phyloP scores from a whole-genome alignment of 1,140 invertebrate species.

The Drosophila pseudoobscura region DNA sequence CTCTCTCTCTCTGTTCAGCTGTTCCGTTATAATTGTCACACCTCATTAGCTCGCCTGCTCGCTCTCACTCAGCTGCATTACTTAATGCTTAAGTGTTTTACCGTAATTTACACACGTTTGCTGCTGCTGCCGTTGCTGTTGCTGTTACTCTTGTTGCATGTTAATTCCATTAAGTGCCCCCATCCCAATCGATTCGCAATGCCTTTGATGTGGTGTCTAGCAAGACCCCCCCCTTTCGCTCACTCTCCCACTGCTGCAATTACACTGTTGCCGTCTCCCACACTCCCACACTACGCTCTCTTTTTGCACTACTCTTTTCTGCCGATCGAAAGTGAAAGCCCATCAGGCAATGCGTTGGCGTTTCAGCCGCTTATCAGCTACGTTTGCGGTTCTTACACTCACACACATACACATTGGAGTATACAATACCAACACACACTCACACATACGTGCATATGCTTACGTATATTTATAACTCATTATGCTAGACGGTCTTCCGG shows the following conservation, averaged over 20 bases:
- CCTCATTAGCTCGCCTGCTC: constrained; percentile 55
- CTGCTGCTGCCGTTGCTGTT: constrained; percentile 25
- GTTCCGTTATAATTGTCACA: constrained; percentile 61
- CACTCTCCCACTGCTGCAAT: neutral
- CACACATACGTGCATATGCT: constrained; percentile 15
- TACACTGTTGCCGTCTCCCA: too few species aligned
- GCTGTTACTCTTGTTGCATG: constrained; percentile 9
- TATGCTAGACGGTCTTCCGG: constrained; percentile 65
- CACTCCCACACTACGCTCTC: neutral
- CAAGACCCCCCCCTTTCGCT: neutral
- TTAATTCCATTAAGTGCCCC: constrained; percentile 49
- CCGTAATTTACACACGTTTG: constrained; percentile 63
- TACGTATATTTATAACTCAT: constrained; percentile 50
- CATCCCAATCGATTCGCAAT: neutral
- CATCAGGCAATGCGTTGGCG: constrained; percentile 11
- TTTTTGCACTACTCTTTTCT: neutral
- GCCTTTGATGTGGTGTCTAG: constrained; percentile 4
- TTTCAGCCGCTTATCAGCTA: constrained; percentile 19
- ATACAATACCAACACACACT: neutral
- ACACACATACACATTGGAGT: too few species aligned
- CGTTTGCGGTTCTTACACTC: constrained; percentile 4
- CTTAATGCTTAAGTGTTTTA: constrained; percentile 51
- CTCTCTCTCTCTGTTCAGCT: neutral
- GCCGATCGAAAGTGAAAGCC: constrained; percentile 31
- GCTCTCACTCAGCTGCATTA: constrained; percentile 42